phyloP scores from a whole-genome alignment of 1,140 invertebrate genomes.

The Drosophila grimshawi region DNA sequence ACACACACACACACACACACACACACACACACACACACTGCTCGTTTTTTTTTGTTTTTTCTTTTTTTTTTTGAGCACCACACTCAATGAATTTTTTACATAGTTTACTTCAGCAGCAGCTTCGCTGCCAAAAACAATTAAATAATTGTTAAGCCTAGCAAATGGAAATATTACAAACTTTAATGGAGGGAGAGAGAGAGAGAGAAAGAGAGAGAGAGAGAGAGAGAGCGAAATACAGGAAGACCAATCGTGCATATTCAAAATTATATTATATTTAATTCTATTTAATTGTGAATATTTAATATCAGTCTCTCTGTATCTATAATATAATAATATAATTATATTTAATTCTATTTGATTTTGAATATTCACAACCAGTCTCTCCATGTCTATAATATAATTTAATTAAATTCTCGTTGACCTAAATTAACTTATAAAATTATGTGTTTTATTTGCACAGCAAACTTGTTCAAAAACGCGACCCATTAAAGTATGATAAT shows the following conservation, averaged over 20 bases:
- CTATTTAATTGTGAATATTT: too few species aligned
- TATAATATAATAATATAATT: too few species aligned
- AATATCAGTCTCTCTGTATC: too few species aligned
- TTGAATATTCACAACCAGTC: too few species aligned
- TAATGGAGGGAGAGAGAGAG: neutral
- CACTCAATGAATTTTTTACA: conserved; percentile 26
- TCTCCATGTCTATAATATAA: too few species aligned
- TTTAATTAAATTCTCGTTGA: too few species aligned
- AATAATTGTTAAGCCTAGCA: conserved; percentile 12
- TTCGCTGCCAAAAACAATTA: conserved; percentile 9
- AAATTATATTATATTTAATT: neutral
- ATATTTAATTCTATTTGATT: too few species aligned
- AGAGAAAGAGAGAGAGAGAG: neutral
- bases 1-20: conserved; percentile 34
- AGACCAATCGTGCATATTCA: neutral
- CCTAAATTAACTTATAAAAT: too few species aligned
- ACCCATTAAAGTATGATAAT: too few species aligned
- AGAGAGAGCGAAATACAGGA: neutral
- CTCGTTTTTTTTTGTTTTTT: conserved; percentile 7
- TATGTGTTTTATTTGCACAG: too few species aligned
- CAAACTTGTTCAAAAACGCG: too few species aligned
- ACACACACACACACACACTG: conserved; percentile 20
- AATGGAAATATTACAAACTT: neutral
- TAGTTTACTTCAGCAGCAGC: neutral
- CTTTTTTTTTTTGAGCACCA: conserved; percentile 11